These are phyloP conservation scores for Amphimedon queenslandica DNA, from an alignment of 37 sponge, comb jelly and placozoan genomes.

Conservation along the genomic window DNA sequence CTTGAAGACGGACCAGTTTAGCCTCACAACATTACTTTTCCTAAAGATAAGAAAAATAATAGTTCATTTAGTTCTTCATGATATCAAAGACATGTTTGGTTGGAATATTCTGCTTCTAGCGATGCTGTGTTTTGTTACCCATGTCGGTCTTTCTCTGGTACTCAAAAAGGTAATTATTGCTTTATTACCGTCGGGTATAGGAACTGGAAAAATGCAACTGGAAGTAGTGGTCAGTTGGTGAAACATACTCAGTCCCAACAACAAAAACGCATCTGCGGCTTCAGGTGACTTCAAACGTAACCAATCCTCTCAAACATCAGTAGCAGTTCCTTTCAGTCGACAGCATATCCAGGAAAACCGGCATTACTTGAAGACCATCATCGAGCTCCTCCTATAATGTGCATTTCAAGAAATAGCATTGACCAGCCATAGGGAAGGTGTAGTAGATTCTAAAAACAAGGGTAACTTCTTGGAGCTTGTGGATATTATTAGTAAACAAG, in stretches of 20 bases:
- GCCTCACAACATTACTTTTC: no score
- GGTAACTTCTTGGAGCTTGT: not conserved
- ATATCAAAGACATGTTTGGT: no score
- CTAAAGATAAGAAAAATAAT: no score
- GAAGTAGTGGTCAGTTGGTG: not conserved
- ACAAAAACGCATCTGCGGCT: conserved; percentile 4
- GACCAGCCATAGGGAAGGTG: conserved; percentile 48
- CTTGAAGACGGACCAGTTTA: no score
- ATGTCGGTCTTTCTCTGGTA: no score
- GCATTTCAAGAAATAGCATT: no score
- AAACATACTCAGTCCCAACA: not conserved
- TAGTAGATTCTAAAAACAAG: conserved; percentile 5
- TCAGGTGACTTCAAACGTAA: conserved; percentile 3
- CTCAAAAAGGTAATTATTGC: no score
- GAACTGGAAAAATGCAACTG: no score
- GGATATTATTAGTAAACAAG: no score
- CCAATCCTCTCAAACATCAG: not conserved
- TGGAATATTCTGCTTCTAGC: no score
- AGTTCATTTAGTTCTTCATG: no score
- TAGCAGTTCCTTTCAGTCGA: not conserved
- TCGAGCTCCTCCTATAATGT: conserved; percentile 37
- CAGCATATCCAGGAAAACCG: conserved; percentile 14
- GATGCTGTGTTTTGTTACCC: no score
- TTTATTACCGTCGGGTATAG: conserved; percentile 4
- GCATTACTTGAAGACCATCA: conserved; percentile 31